Evolutionary conservation across 1,140 invertebrate genomes (phyloP).

Genomic region (Contarinia nasturtii): DNA sequence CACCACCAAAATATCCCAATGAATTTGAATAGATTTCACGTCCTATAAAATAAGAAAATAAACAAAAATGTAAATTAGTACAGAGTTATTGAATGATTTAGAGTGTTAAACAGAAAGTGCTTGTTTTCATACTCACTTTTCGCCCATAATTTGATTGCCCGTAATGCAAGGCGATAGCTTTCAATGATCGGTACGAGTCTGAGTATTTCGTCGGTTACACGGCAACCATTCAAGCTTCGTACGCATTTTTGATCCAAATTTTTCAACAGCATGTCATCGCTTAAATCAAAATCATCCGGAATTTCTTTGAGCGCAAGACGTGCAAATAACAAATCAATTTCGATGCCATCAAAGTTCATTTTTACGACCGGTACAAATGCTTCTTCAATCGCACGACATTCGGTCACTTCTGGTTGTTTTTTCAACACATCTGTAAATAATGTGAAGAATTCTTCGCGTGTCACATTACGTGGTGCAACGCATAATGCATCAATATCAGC

Average conservation of each 20-base stretch:
- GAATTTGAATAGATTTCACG: slow-evolving; percentile 98
- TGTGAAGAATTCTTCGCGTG: slow-evolving; percentile 83
- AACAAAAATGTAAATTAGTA: background rate
- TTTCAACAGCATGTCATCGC: slow-evolving; percentile 80
- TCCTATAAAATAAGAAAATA: slow-evolving; percentile 30
- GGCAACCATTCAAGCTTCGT: slow-evolving; percentile 89
- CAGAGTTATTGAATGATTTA: background rate
- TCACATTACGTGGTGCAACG: slow-evolving; percentile 90
- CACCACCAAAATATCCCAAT: slow-evolving; percentile 92
- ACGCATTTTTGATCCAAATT: slow-evolving; percentile 95
- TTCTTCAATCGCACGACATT: slow-evolving; percentile 68
- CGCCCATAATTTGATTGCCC: slow-evolving; percentile 96
- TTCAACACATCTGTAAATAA: slow-evolving; percentile 86
- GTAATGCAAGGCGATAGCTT: slow-evolving; percentile 79
- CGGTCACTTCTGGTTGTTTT: slow-evolving; percentile 62
- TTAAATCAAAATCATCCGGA: slow-evolving; percentile 62
- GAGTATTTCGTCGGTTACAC: slow-evolving; percentile 96
- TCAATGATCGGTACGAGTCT: slow-evolving; percentile 88
- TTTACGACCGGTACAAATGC: slow-evolving; percentile 99
- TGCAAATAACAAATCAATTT: slow-evolving; percentile 96
- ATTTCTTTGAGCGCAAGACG: slow-evolving; percentile 84
- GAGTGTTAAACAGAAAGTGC: background rate
- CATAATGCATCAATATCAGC: slow-evolving; percentile 99
- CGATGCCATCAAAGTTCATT: slow-evolving; percentile 97
- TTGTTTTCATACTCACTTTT: slow-evolving; percentile 75